Conservation (phyloP, 2,888 invertebrate genomes). For the Apotomis capreana region DNA sequence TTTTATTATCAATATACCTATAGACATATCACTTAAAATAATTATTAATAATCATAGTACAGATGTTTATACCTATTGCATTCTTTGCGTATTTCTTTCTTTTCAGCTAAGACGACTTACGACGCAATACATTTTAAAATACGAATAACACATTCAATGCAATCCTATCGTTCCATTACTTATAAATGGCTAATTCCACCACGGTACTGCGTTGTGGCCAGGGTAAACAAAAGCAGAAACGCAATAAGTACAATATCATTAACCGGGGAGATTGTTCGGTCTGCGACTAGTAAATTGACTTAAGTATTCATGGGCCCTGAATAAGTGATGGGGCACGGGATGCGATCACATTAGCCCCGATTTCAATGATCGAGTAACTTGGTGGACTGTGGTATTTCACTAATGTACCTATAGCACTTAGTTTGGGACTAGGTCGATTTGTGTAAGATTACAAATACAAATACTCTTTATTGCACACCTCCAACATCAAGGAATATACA, state of each 20-base stretch:
- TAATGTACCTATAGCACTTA: neutral
- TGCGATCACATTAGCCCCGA: constrained; percentile 68
- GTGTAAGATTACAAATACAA: too few species aligned
- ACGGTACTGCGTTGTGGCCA: neutral
- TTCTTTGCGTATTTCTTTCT: too few species aligned
- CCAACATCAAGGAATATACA: too few species aligned
- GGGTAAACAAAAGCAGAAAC: constrained; percentile 43
- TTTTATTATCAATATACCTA: too few species aligned
- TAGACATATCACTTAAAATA: too few species aligned
- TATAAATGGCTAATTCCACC: neutral
- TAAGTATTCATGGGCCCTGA: constrained; percentile 77
- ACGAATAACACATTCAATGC: too few species aligned
- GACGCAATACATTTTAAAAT: too few species aligned
- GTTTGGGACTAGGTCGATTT: too few species aligned
- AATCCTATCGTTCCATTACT: neutral
- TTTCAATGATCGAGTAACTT: constrained; percentile 71
- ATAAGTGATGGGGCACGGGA: constrained; percentile 69
- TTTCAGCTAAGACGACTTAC: too few species aligned
- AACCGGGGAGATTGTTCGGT: constrained; percentile 60
- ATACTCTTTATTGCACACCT: too few species aligned
- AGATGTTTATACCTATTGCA: too few species aligned
- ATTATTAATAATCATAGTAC: too few species aligned
- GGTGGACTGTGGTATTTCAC: constrained; percentile 37
- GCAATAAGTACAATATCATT: constrained; percentile 68
- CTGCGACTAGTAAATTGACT: constrained; percentile 69